phyloP scores from a whole-genome alignment of 1,140 invertebrate species.

The Adelges cooleyi region DNA sequence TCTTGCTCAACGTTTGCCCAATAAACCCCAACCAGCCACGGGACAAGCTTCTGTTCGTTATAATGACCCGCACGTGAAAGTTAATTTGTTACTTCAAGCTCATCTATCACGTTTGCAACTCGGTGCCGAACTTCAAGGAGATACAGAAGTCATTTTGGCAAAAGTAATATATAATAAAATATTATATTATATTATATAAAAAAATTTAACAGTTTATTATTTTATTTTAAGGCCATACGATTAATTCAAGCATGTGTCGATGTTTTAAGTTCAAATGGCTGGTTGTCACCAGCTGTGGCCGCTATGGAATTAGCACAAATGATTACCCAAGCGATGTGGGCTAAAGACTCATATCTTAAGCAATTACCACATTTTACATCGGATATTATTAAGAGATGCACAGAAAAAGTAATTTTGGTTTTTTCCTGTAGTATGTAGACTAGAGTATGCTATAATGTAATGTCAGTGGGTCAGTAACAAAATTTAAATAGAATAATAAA shows the following conservation, averaged over 20 bases:
- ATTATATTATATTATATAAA: not conserved
- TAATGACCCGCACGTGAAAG: constrained; percentile 96
- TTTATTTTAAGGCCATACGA: constrained; percentile 49
- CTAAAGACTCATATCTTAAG: constrained; percentile 93
- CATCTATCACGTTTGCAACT: constrained; percentile 89
- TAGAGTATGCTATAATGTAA: too few relatives aligned
- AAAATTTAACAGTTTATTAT: not conserved
- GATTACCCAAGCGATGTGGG: constrained; percentile 99
- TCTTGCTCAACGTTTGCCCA: constrained; percentile 62
- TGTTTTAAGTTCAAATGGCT: constrained; percentile 94
- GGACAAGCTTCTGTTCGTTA: constrained; percentile 55
- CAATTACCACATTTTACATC: constrained; percentile 90
- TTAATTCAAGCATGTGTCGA: constrained; percentile 98
- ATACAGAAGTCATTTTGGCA: constrained; percentile 81
- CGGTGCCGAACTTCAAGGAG: constrained; percentile 90
- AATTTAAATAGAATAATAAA: not conserved
- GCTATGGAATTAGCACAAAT: constrained; percentile 99
- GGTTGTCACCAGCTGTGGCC: constrained; percentile 92
- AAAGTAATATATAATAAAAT: constrained; percentile 43
- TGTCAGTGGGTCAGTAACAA: too few relatives aligned
- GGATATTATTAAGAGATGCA: constrained; percentile 83
- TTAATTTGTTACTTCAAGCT: constrained; percentile 89
- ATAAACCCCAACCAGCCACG: constrained; percentile 52
- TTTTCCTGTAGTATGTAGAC: too few relatives aligned
- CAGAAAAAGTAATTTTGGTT: constrained; percentile 64